Base-by-base conservation (phyloP, 2,888 invertebrate genomes). In the Dynastes hyllus region DNA sequence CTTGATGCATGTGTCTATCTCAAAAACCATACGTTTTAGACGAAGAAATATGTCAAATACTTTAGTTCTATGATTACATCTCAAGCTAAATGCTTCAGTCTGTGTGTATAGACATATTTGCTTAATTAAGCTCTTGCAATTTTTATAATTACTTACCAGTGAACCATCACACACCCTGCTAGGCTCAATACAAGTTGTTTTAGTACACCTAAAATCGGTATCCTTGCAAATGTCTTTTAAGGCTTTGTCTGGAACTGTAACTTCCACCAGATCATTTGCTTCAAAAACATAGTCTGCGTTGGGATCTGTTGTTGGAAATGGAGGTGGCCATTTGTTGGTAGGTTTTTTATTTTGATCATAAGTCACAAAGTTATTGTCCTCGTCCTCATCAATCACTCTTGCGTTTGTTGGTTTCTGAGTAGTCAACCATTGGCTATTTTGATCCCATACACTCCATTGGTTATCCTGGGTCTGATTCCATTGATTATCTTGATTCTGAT, bases 161-260 rank as follows among this genome's bases (percentile, higher is more conserved):
- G 89, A 87, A 1, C 92, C 92, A 83, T 93, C 92, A 85, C 93
- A 93, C 76, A 92, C 90, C 87, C 90, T 90, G 63, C 87, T 88
- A 29, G 90, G 88, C 0, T 91, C 89, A 37, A 93, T 90, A 83
- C 92, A 93, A 79, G 90, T 89, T 1, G 89, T 89, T 22, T 88
- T 87, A 32, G 85, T 84, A 81, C 92, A 92, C 81, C 89, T 87
- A 82, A 91, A 91, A 81, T 90, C 89, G 66, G 71, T 84, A 83
- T 22, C 85, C 82, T 73, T 83, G 83, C 75, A 87, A 71, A n/a
- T 83, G 83, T 37, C 84, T 65, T 80, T 81, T 77, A 27, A 22
- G 22, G 6, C 29, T 4, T 61, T 13, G 22, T 37, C 66, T 27
- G 71, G 65, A 45, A 50, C 78, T 11, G 58, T 66, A 3, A 51